These are phyloP conservation scores for Shinisaurus crocodilurus DNA, from an alignment of 2,113 vertebrate genomes.

Conservation along the genomic window DNA sequence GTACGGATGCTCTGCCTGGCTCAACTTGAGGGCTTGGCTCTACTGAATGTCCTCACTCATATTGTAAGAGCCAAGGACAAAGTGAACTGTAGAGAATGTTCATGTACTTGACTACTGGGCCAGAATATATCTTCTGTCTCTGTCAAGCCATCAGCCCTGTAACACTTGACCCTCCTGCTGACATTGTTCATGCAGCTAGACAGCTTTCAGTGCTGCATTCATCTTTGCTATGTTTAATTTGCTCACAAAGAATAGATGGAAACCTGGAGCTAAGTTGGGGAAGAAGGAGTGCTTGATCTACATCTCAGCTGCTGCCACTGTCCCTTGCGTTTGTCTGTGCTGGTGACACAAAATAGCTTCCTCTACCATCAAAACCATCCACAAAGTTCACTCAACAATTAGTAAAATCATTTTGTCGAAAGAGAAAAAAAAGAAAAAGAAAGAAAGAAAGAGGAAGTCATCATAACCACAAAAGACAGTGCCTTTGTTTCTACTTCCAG, in stretches of 20 bases:
- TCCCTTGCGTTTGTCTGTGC: neutral
- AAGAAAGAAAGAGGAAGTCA: neutral
- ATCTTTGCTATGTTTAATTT: neutral
- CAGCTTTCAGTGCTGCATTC: neutral
- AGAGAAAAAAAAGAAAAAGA: neutral
- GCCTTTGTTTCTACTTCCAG: neutral
- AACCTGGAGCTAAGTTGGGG: neutral
- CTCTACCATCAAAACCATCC: neutral
- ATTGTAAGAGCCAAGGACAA: constrained; percentile 28
- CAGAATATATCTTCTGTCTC: constrained; percentile 1
- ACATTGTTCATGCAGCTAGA: constrained; percentile 2
- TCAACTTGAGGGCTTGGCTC: constrained; percentile 9
- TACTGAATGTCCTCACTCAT: neutral
- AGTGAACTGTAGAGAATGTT: constrained; percentile 20
- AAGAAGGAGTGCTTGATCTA: neutral
- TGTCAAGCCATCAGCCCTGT: neutral
- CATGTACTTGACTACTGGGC: neutral
- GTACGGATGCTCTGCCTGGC: neutral
- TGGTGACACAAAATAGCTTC: neutral
- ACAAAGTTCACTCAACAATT: neutral
- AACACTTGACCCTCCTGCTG: constrained; percentile 15
- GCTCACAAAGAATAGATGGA: neutral
- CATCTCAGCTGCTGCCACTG: neutral
- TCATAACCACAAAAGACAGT: neutral
- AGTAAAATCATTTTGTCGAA: neutral